Conservation (phyloP, 2,113 vertebrate species). For the Amblyornis subalaris region DNA sequence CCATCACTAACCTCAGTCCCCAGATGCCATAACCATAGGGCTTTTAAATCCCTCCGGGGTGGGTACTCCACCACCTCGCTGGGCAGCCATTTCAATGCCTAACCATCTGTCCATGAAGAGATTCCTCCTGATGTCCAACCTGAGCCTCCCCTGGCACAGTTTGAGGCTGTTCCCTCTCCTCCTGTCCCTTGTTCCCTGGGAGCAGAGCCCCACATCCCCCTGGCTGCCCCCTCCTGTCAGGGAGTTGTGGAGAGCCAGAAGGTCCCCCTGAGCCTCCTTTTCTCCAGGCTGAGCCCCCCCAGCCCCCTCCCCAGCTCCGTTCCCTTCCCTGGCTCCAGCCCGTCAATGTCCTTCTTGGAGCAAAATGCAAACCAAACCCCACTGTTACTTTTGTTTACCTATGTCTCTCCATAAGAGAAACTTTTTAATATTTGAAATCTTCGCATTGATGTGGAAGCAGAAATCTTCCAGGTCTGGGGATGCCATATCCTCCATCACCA, state of each 20-base stretch:
- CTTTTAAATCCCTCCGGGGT: neutral
- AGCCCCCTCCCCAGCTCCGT: neutral
- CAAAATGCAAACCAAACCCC: neutral
- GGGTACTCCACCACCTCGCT: fast-evolving
- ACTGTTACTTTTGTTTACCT: slow-evolving; percentile 48
- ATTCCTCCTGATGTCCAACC: fast-evolving
- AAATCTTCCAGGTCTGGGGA: slow-evolving; percentile 53
- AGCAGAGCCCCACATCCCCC: too few relatives aligned
- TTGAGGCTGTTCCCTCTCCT: neutral
- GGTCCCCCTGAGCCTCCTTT: neutral
- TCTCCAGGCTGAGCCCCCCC: neutral
- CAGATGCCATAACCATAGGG: neutral
- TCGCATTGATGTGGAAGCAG: slow-evolving; percentile 54
- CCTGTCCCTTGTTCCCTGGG: too few relatives aligned
- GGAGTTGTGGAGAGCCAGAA: neutral
- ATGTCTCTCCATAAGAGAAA: neutral
- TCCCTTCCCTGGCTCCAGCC: fast-evolving
- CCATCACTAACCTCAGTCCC: neutral
- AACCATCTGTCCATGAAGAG: fast-evolving
- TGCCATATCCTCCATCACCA: neutral
- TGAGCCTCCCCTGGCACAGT: fast-evolving
- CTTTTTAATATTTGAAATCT: slow-evolving; percentile 40
- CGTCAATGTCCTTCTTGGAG: fast-evolving
- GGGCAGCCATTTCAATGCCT: neutral
- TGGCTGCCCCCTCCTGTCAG: neutral